phyloP scores from a whole-genome alignment of 1,140 invertebrate genomes.

The Homarus americanus region DNA sequence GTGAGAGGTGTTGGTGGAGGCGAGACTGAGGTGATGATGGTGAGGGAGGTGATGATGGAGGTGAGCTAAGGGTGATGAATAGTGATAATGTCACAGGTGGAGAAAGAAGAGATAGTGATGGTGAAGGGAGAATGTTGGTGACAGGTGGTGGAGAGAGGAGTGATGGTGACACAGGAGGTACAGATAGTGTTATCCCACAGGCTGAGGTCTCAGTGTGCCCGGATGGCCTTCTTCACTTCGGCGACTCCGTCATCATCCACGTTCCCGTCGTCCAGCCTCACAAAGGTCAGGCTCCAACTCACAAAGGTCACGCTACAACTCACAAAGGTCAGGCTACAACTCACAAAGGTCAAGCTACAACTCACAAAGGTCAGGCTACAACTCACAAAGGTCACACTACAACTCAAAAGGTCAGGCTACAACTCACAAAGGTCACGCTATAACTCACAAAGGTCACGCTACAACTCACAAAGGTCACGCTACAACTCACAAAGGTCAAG shows the following conservation, averaged over 20 bases:
- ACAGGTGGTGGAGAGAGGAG: too few relatives aligned
- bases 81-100: background rate
- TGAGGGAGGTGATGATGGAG: background rate
- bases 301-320: background rate
- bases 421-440: background rate
- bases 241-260: slow-evolving; percentile 57
- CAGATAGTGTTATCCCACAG: background rate
- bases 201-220: slow-evolving; percentile 58
- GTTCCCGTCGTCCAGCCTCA: slow-evolving; percentile 47
- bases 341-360: slow-evolving; percentile 3
- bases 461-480: too few relatives aligned
- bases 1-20: background rate
- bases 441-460: slow-evolving; percentile 20
- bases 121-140: background rate
- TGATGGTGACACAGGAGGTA: background rate
- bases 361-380: background rate
- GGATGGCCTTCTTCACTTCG: slow-evolving; percentile 41
- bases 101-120: background rate
- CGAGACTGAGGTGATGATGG: background rate
- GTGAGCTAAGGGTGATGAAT: background rate
- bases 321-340: background rate
- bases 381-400: too few relatives aligned
- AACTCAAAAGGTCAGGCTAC: slow-evolving; percentile 15
- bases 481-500: background rate
- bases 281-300: slow-evolving; percentile 24